These are phyloP conservation scores for Paraescarpia echinospica DNA, from an alignment of 1,140 invertebrate genomes.

Conservation along the genomic window DNA sequence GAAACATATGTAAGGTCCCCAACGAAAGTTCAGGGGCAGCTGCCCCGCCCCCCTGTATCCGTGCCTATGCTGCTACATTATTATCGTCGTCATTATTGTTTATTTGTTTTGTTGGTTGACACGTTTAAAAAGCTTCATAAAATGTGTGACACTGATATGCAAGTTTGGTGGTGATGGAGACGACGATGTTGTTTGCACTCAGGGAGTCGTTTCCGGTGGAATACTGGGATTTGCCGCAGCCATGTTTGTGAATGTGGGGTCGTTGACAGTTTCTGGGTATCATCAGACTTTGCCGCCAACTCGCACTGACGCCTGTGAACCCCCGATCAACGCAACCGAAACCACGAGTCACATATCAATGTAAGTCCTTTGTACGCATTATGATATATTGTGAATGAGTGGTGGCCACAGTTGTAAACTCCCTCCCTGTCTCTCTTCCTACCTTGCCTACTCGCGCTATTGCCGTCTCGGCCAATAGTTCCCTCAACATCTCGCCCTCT, in stretches of 20 bases:
- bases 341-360: background rate
- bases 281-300: background rate
- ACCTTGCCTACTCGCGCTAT: too few relatives aligned
- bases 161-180: background rate
- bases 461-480: too few relatives aligned
- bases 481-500: too few relatives aligned
- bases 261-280: conserved; percentile 8
- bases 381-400: background rate
- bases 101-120: too few relatives aligned
- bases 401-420: too few relatives aligned
- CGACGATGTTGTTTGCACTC: background rate
- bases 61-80: too few relatives aligned
- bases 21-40: too few relatives aligned
- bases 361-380: background rate
- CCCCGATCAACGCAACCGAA: conserved; percentile 2
- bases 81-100: too few relatives aligned
- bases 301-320: conserved; percentile 4
- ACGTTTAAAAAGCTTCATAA: too few relatives aligned
- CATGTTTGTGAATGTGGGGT: background rate
- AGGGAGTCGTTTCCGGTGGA: background rate
- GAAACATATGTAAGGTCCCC: too few relatives aligned
- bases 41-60: too few relatives aligned
- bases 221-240: background rate
- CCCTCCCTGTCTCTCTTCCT: too few relatives aligned
- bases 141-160: background rate